Evolutionary conservation across 2,888 invertebrate genomes (phyloP).

Genomic region (Ophion ventricosus): DNA sequence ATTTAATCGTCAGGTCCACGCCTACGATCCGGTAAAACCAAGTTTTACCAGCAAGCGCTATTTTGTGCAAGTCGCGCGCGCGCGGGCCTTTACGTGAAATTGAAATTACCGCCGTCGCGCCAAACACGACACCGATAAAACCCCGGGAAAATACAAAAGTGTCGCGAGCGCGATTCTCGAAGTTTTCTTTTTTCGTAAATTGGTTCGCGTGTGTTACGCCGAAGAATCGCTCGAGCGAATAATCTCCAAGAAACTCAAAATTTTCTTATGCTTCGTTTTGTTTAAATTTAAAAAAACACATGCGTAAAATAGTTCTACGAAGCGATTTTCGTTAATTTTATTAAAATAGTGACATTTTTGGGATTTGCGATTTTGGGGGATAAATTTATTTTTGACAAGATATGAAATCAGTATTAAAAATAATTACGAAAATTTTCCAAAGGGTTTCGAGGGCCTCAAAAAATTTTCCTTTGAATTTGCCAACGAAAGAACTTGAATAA

Average conservation of each 20-base stretch:
- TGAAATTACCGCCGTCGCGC: constrained; percentile 26
- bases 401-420: background rate
- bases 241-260: background rate
- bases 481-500: constrained; percentile 31
- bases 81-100: constrained; percentile 10
- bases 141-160: constrained; percentile 36
- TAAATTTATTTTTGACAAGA: background rate
- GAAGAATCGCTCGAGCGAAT: background rate
- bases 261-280: background rate
- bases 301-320: background rate
- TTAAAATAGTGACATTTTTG: background rate
- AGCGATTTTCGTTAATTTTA: background rate
- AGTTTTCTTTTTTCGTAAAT: background rate
- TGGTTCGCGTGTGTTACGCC: background rate
- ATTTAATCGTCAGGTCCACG: constrained; percentile 3
- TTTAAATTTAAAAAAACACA: background rate
- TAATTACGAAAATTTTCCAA: background rate
- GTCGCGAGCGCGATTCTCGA: background rate
- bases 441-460: background rate
- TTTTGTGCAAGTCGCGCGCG: background rate
- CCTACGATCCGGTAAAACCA: background rate
- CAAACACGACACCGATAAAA: background rate
- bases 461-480: background rate
- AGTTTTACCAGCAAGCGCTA: background rate
- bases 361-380: background rate